These are phyloP conservation scores for Siniperca chuatsi DNA, from an alignment of 2,113 vertebrate genomes.

Conservation along the genomic window DNA sequence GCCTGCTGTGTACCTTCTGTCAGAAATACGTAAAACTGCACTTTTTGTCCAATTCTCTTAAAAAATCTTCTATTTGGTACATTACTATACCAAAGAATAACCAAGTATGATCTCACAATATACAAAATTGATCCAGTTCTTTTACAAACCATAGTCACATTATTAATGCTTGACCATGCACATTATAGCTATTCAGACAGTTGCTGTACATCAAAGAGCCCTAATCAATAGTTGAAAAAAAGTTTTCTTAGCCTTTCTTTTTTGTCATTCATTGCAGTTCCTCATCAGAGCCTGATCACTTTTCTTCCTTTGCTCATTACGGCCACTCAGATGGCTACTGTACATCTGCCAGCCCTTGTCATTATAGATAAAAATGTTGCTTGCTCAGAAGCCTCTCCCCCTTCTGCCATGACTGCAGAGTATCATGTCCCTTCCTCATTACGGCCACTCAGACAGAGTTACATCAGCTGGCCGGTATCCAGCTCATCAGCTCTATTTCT, in stretches of 20 bases:
- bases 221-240: slow-evolving; percentile 44
- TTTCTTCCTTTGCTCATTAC: slow-evolving; percentile 52
- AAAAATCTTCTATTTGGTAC: not conserved
- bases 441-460: slow-evolving; percentile 54
- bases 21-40: not conserved
- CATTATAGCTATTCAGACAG: not conserved
- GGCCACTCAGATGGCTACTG: slow-evolving; percentile 44
- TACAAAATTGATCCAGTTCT: not conserved
- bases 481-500: slow-evolving; percentile 56
- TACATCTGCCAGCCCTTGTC: slow-evolving; percentile 57
- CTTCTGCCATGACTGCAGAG: slow-evolving; percentile 46
- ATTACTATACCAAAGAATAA: not conserved
- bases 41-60: not conserved
- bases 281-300: slow-evolving; percentile 17
- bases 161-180: not conserved
- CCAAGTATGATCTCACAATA: not conserved
- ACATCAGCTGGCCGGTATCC: slow-evolving; percentile 57
- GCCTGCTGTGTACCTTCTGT: not conserved
- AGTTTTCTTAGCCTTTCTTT: slow-evolving; percentile 5
- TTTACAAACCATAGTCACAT: not conserved
- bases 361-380: slow-evolving; percentile 59
- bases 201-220: slow-evolving; percentile 18
- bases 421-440: slow-evolving; percentile 60
- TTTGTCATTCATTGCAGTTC: slow-evolving; percentile 31
- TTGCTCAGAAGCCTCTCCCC: slow-evolving; percentile 38